A percentile compares a stretch with the other conserved stretches of the same genome.
These are phyloP conservation scores for Macrocentrus cingulum DNA, from an alignment of 1,140 invertebrate species.

Conservation along the genomic window DNA sequence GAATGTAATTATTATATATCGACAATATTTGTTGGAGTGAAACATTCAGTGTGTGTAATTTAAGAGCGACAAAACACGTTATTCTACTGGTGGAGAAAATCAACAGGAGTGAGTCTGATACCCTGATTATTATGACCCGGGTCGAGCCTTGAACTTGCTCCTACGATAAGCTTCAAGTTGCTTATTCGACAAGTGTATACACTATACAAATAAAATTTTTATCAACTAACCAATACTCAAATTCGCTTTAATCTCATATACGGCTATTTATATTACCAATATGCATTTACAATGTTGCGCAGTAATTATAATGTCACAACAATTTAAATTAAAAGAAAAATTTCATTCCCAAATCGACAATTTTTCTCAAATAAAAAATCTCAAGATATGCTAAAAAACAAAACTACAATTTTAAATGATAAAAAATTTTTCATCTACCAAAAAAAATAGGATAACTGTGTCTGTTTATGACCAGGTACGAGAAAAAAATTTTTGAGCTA, in stretches of 20 bases:
- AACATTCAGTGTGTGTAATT: conserved; percentile 25
- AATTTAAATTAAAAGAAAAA: too few relatives aligned
- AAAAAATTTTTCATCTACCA: too few relatives aligned
- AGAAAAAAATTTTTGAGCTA: too few relatives aligned
- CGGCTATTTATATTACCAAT: too few relatives aligned
- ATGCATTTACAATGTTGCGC: too few relatives aligned
- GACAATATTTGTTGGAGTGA: neutral
- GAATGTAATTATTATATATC: neutral
- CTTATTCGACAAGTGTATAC: conserved; percentile 12
- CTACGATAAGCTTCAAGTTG: conserved; percentile 45
- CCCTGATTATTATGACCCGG: conserved; percentile 55
- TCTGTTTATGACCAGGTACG: too few relatives aligned
- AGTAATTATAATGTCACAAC: too few relatives aligned
- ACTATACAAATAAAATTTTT: conserved; percentile 1
- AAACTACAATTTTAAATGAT: too few relatives aligned
- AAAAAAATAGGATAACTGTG: too few relatives aligned
- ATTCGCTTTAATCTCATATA: neutral
- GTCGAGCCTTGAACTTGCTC: conserved; percentile 59
- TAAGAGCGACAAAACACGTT: conserved; percentile 41
- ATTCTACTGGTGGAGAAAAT: conserved; percentile 36
- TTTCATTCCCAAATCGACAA: too few relatives aligned
- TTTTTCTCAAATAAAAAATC: too few relatives aligned
- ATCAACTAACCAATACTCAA: neutral
- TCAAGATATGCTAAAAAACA: too few relatives aligned
- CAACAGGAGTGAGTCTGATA: conserved; percentile 46